Evolutionary conservation across 2,797 vertebrate species (phyloP).

Genomic region (Smutsia temminckii): DNA sequence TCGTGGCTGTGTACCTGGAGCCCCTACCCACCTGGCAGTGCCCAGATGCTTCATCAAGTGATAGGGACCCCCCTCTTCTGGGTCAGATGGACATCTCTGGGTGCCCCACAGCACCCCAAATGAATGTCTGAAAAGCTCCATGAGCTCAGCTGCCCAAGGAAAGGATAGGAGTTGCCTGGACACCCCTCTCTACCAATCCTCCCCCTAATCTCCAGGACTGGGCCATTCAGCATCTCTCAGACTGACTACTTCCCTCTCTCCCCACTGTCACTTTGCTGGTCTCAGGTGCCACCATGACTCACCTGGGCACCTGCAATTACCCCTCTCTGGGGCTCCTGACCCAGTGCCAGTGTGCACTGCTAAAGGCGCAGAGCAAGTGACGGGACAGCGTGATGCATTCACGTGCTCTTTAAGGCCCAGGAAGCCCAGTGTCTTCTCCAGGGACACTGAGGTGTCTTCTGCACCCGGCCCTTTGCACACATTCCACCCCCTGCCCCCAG

Average conservation of each 20-base stretch:
- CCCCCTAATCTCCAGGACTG: neutral
- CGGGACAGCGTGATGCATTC: fast-evolving
- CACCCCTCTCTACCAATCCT: too few species aligned
- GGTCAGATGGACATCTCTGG: neutral
- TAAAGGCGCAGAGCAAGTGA: neutral
- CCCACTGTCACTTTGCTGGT: neutral
- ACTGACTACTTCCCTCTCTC: neutral
- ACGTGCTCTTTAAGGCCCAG: neutral
- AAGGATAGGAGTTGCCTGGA: too few species aligned
- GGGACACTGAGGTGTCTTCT: neutral
- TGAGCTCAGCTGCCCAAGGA: neutral
- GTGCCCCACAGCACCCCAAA: neutral
- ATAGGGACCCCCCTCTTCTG: neutral
- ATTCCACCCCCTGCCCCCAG: too few species aligned
- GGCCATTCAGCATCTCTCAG: neutral
- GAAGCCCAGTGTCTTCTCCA: too few species aligned
- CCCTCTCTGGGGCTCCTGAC: neutral
- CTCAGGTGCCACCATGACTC: neutral
- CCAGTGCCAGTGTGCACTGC: neutral
- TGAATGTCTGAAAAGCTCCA: neutral
- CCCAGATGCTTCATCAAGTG: neutral
- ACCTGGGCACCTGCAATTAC: neutral
- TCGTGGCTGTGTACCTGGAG: neutral
- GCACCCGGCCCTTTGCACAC: neutral
- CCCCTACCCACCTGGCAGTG: neutral